phyloP scores from a whole-genome alignment of 2,888 invertebrate species.

The Holacanthella duospinosa region DNA sequence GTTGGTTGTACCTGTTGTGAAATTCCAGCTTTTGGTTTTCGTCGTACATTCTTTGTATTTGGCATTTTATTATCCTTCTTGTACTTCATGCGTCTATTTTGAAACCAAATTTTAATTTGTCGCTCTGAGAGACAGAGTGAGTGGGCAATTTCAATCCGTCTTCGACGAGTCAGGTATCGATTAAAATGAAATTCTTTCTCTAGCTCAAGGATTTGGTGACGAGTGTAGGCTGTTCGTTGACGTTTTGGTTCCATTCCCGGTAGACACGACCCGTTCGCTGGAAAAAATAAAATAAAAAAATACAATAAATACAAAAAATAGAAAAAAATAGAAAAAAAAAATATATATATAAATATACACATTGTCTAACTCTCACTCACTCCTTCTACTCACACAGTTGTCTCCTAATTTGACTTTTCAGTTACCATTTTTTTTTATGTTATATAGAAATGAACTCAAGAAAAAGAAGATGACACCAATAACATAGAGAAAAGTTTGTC shows the following conservation, averaged over 20 bases:
- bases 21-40: conserved; percentile 66
- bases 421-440: too few species aligned
- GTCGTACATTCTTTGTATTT: conserved; percentile 66
- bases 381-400: too few species aligned
- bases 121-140: conserved; percentile 82
- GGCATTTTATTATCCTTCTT: conserved; percentile 81
- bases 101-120: conserved; percentile 84
- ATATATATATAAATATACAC: not conserved
- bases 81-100: conserved; percentile 74
- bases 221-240: conserved; percentile 91
- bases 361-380: too few species aligned
- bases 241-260: conserved; percentile 92
- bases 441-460: too few species aligned
- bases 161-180: conserved; percentile 84
- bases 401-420: too few species aligned
- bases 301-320: too few species aligned
- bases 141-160: conserved; percentile 95
- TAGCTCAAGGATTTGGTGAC: conserved; percentile 93
- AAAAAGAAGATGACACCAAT: too few species aligned
- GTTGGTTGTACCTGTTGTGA: conserved; percentile 45
- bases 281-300: too few species aligned
- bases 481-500: too few species aligned
- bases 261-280: conserved; percentile 77
- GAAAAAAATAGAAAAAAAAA: too few species aligned
- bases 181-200: conserved; percentile 71